A percentile compares a stretch with the other conserved stretches of the same genome.
Evolutionary conservation across 2,888 invertebrate species (phyloP).

Genomic region (Plebejus anna): DNA sequence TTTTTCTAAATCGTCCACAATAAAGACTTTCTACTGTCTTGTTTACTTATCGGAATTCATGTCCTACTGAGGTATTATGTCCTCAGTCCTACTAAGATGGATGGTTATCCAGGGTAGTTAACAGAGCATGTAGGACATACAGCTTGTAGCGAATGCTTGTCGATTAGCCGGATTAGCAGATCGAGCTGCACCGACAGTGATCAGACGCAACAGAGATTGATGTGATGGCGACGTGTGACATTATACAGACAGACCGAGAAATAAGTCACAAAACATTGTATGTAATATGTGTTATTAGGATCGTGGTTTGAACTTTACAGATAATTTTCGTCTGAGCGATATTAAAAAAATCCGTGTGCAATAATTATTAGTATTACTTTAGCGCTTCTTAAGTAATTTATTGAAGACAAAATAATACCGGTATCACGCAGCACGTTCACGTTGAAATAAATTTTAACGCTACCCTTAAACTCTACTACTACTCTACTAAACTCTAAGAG

Average conservation of each 20-base stretch:
- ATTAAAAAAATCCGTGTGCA: too few relatives aligned
- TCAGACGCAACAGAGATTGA: neutral
- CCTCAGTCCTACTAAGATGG: neutral
- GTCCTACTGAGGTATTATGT: neutral
- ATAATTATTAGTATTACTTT: too few relatives aligned
- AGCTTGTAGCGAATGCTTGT: neutral
- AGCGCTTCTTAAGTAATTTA: too few relatives aligned
- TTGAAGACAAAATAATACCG: too few relatives aligned
- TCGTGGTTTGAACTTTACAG: too few relatives aligned
- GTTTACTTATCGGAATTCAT: neutral
- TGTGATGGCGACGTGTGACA: neutral
- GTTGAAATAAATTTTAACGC: too few relatives aligned
- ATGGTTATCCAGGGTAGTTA: neutral
- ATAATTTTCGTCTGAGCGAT: too few relatives aligned
- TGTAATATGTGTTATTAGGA: too few relatives aligned
- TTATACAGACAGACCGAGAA: neutral
- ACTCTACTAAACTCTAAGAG: too few relatives aligned
- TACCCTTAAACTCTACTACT: too few relatives aligned
- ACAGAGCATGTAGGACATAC: conserved; percentile 10
- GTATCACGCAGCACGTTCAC: too few relatives aligned
- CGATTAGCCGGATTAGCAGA: conserved; percentile 8
- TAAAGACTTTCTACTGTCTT: neutral
- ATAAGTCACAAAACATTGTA: neutral
- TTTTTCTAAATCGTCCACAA: neutral
- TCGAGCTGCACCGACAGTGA: neutral